Base-by-base conservation (phyloP, 2,888 invertebrate species). In the Lamellibrachia columna region DNA sequence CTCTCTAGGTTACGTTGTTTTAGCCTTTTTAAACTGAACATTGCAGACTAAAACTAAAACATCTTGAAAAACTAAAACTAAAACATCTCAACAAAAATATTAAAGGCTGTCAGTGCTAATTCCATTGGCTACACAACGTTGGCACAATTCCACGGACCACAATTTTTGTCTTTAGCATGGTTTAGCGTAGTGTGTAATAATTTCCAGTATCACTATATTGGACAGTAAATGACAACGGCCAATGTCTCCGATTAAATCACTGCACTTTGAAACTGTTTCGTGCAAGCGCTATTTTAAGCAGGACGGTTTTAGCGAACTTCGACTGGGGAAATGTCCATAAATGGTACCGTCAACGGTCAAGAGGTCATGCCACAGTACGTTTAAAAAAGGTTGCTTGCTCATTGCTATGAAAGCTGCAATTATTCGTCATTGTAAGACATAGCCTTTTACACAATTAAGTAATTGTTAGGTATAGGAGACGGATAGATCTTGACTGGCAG, bases 21-120 rank as follows among this genome's bases (percentile, higher is more conserved):
- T 75, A 22, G 75, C 15, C 75, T 75, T n/a, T 75, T 75, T n/a
- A 75, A 75, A 75, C 75, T 75, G 75, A 75, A 75, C 75, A 75
- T 40, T 40, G 40, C 40, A 40, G 40, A 40, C 40, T 40, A 40
- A 40, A 40, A 40, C 40, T 40, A 40, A 40, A 40, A 40, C 40
- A 40, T 40, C 40, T 40, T 40, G 40, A 40, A 40, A 40, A 40
- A 40, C 40, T 40, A 40, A 40, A 40, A 40, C 40, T 40, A 40
- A 40, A 40, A 40, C 28, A 28, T 28, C 28, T 28, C 28, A 28
- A 28, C 28, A 28, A 28, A 28, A 28, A 28, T 28, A 28, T 28
- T 28, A 28, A 28, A 28, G 28, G 28, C 28, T 28, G 28, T 28
- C 28, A 28, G 28, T 28, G 28, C 28, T 28, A 28, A 28, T 28